Evolutionary conservation across 2,113 vertebrate genomes (phyloP).

Genomic region (Agelaius phoeniceus): DNA sequence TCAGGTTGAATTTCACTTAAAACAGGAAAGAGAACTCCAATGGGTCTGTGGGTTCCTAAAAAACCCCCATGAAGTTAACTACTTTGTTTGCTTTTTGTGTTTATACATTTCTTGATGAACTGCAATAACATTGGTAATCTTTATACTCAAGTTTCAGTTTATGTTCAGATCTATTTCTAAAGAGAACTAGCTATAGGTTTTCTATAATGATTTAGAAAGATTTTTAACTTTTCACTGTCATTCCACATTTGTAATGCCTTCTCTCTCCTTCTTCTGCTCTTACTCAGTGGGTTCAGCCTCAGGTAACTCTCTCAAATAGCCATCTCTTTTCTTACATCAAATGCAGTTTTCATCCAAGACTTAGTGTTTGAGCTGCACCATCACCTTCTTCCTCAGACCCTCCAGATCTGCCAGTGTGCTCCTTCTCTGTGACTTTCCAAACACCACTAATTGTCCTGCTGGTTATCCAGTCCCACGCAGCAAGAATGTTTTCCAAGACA

Average conservation of each 20-base stretch:
- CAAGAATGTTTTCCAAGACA: not conserved
- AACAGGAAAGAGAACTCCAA: not conserved
- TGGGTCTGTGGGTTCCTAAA: not conserved
- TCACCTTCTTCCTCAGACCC: not conserved
- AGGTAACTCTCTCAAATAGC: not conserved
- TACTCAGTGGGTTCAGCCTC: not conserved
- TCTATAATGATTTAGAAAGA: not conserved
- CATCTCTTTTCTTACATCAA: not conserved
- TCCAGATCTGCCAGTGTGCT: rapidly evolving
- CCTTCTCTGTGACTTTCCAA: not conserved
- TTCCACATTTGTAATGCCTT: not conserved
- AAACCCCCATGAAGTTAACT: not conserved
- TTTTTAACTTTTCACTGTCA: not conserved
- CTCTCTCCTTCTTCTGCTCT: not conserved
- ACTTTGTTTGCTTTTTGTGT: not conserved
- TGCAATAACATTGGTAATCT: not conserved
- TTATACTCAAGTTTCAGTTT: not conserved
- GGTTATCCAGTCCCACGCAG: not conserved
- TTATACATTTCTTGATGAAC: not conserved
- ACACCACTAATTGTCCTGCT: not conserved
- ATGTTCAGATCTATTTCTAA: not conserved
- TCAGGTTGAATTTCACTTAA: not conserved
- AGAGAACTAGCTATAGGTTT: not conserved
- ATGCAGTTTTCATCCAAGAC: not conserved
- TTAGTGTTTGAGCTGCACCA: not conserved